Conservation (phyloP, 2,888 invertebrate species). For the Pandemis cinnamomeana region DNA sequence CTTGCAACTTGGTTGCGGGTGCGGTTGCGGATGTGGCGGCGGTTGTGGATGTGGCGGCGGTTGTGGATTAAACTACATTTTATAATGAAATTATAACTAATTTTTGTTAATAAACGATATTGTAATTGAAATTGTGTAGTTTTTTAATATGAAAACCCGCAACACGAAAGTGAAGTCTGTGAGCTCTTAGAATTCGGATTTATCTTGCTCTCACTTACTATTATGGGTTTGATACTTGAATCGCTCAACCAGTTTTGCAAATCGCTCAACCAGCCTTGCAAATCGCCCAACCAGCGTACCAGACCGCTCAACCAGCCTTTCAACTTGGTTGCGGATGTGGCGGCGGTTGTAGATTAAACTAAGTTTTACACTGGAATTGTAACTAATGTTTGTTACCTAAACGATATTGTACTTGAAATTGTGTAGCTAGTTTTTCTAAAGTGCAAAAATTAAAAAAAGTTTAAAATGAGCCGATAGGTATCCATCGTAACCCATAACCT, state of each 20-base stretch:
- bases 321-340: slow-evolving; percentile 1
- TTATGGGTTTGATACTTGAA: background rate
- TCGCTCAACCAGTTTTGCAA: background rate
- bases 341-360: slow-evolving; percentile 12
- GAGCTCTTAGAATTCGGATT: no score
- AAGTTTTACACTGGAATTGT: background rate
- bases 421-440: background rate
- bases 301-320: background rate
- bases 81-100: background rate
- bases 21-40: slow-evolving; percentile 11
- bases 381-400: background rate
- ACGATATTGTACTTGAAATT: background rate
- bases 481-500: no score
- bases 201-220: no score
- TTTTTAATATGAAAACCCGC: background rate
- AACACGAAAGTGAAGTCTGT: no score
- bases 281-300: slow-evolving; percentile 7
- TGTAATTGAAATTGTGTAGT: background rate
- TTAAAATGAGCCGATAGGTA: no score
- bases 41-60: slow-evolving; percentile 19
- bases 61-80: background rate
- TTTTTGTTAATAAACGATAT: background rate
- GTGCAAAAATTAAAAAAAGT: no score
- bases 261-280: slow-evolving; percentile 22
- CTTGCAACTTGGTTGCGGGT: background rate